Evolutionary conservation across 2,113 vertebrate genomes (phyloP), one percentile per base, ranked within the genome.

Genomic region (Sciurus niger): DNA sequence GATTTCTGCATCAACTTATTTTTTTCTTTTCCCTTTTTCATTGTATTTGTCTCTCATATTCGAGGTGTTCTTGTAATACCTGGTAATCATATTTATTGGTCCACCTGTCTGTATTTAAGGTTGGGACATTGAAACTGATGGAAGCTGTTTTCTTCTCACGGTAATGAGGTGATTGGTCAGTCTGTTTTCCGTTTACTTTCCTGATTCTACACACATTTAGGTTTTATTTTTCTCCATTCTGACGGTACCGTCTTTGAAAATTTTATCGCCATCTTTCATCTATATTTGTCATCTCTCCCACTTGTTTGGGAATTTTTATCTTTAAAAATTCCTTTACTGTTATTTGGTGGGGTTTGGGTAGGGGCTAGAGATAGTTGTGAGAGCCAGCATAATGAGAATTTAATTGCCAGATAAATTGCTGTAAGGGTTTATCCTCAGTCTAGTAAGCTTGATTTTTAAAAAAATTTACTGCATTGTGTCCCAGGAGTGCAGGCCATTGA

Each of bases 171-270:
- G 10, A 28, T 67, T 20, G 20, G 17, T 79, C 60, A 67, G 40
- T 55, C 70, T 77, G 24, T 78, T 83, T 76, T 70, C 60, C 78
- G 84, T 93, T 93, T 84, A 67, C 37, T 53, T 91, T 89, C 65
- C 53, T 55, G 30, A n/a, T 84, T 70, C 65, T n/a, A 14, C 58
- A 84, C 43, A 17, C 51, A 87, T 70, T 60, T 91, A 48, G 60
- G 32, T 53, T 96, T 79, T 65, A 37, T 70, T 93, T 89, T 92
- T 89, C 65, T 67, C 32, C 32, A 40, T 73, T 92, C 25, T 89
- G 65, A 92, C 5, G 43, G 32, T 77, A 70, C 13, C n/a, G 53
- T 88, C 43, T 72, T 67, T 72, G 48, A 76, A 76, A 46, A 53
- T 43, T 82, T 70, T 65, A 80, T 74, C 80, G 34, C 16, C n/a